Percentiles rank a stretch among this genome's conserved stretches.
phyloP scores from a whole-genome alignment of 2,888 invertebrate species.

The Cenopis cana region DNA sequence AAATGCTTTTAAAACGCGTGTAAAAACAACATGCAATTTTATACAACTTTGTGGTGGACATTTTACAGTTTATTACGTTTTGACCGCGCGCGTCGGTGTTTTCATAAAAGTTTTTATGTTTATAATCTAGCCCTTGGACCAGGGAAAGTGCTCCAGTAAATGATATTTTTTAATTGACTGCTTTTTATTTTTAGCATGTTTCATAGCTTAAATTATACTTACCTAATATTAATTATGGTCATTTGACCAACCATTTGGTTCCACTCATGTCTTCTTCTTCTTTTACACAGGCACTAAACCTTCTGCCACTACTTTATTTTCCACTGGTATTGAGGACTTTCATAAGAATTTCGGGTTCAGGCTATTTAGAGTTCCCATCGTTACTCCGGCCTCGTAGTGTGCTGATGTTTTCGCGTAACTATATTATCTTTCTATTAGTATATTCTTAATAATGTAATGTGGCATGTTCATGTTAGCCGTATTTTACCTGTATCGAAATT shows the following conservation, averaged over 20 bases:
- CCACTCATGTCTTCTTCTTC: neutral
- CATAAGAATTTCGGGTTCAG: neutral
- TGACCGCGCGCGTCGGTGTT: constrained; percentile 60
- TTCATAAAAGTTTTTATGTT: constrained; percentile 79
- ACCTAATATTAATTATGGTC: neutral
- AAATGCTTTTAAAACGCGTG: constrained; percentile 48
- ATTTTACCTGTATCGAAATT: constrained; percentile 19
- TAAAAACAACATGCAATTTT: constrained; percentile 58
- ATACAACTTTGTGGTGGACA: constrained; percentile 61
- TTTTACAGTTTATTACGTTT: constrained; percentile 73
- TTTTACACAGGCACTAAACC: neutral
- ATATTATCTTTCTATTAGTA: neutral
- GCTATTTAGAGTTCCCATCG: neutral
- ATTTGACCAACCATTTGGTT: neutral
- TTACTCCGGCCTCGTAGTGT: neutral
- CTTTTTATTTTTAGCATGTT: constrained; percentile 55
- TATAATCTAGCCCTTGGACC: constrained; percentile 59
- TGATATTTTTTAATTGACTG: constrained; percentile 63
- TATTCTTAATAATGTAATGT: constrained; percentile 1
- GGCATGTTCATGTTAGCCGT: constrained; percentile 10
- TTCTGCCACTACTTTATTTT: neutral
- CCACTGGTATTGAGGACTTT: neutral
- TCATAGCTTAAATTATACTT: constrained; percentile 14
- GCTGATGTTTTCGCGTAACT: neutral
- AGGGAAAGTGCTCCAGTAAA: constrained; percentile 61